Evolutionary conservation across 2,888 invertebrate species (phyloP), one percentile per base, ranked within the genome.

Genomic region (Drosophila limbata): DNA sequence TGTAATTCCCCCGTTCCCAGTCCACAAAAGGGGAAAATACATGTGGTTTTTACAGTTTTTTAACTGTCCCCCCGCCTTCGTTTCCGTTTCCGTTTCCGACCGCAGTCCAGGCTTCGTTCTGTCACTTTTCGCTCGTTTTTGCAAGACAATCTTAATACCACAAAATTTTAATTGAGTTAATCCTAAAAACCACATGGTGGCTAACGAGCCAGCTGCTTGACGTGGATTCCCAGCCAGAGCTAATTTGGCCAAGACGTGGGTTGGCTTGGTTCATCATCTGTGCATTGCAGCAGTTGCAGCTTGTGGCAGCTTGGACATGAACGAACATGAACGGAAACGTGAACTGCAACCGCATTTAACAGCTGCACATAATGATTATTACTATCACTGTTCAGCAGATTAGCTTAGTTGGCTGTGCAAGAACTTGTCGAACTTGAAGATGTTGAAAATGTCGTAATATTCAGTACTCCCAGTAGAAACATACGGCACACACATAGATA

Each of bases 131-230:
- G 19, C 37, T 73, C 45, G 55, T 53, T 68, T 68, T 65, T 70
- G 59, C 57, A 77, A 81, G 84, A 77, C 79, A 81, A 61, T 88
- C 79, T 84, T 76, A 81, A 79, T 73, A 62, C 81, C 81, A 73
- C 87, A 88, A 77, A 88, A 81, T 87, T 85, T 86, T 88, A 85
- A 85, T 88, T 88, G 88, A 86, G 78, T 69, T 88, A 88, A 85
- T 88, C 84, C 77, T 57, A 59, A 72, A 81, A 84, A 84, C 87
- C 85, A 80, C 84, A 88, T 72, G 79, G 64, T 80, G 82, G 80
- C 87, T 86, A 86, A 86, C 87, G 84, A 85, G 88, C 78, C 76
- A 83, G 73, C 72, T 84, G 81, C 70, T 67, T 52, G 63, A 44
- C 47, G 64, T 15, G 17, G 11, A 33, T 25, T 66, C 56, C 67